phyloP scores from a whole-genome alignment of 1,140 invertebrate species.

The Calliphora vicina region DNA sequence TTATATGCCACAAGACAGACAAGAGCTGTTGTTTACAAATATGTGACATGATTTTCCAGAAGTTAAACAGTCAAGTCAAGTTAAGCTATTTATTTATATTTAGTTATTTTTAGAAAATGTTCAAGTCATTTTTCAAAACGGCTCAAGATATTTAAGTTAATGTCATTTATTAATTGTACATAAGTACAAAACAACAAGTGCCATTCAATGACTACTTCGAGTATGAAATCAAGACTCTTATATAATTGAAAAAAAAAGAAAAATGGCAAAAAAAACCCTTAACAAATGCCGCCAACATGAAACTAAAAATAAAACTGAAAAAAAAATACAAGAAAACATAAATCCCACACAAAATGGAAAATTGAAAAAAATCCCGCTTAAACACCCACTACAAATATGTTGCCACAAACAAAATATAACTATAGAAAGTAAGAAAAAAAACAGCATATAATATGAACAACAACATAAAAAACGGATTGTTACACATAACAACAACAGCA shows the following conservation, averaged over 20 bases:
- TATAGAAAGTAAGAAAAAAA: neutral
- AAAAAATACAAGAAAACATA: no score
- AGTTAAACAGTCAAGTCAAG: neutral
- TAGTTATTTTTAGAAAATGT: neutral
- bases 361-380: neutral
- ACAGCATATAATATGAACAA: neutral
- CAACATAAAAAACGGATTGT: neutral
- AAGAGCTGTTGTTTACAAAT: neutral
- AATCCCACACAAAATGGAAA: conserved; percentile 12
- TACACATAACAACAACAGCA: neutral
- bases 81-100: neutral
- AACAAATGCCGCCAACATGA: conserved; percentile 12
- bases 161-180: neutral
- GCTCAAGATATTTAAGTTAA: neutral
- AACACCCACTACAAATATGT: conserved; percentile 13
- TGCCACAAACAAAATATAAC: neutral
- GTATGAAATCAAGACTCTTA: neutral
- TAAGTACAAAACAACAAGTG: neutral
- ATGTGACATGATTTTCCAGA: neutral
- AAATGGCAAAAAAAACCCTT: neutral
- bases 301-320: neutral
- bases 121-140: neutral
- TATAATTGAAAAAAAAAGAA: neutral
- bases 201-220: neutral
- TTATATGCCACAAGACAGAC: neutral